Base-by-base conservation (phyloP, 2,888 invertebrate genomes). In the Noctua janthina region DNA sequence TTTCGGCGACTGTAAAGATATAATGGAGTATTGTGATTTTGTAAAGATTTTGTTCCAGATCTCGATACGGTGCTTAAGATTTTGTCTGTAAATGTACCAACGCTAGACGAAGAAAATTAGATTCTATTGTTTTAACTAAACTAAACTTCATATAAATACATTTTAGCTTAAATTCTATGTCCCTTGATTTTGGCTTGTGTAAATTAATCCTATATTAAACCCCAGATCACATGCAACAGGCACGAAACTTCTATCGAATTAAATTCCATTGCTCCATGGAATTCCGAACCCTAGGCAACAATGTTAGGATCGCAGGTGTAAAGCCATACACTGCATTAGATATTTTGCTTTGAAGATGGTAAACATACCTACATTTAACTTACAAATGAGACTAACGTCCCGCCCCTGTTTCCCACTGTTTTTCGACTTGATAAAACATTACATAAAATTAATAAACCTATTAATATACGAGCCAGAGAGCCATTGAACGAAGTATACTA, bases 261-360 rank as follows among this genome's bases (percentile, higher is more conserved):
- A 72, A 67, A 82, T 82, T 82, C 82, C 81, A 64, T 35, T 20
- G 39, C 43, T 80, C 59, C 35, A 54, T 85, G 67, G 51, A 80
- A 85, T 82, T 80, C 46, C 39, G 23, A 82, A 54, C 29, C 43
- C 43, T 35, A 7, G n/a, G 3, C 39, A 56, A 56, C 69, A 62
- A 82, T 85, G 66, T 80, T 17, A 82, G 54, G 85, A 80, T 71
- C 67, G 67, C 51, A 62, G 46, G 46, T 70, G n/a, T 29, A 43
- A 35, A 71, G 29, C 17, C 11, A n/a, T 51, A 70, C 84, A 59
- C 35, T 43, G 59, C 35, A 79, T 66, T 59, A 17, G 39, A 79
- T 82, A 79, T 46, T 66, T 71, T 67, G 54, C 85, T 82, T 84
- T 82, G 80, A 71, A 39, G 17, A 46, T 59, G 20, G 35, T 35